These are phyloP conservation scores for Montipora foliosa DNA, from an alignment of 64 coral and sea anemone species.

Conservation along the genomic window DNA sequence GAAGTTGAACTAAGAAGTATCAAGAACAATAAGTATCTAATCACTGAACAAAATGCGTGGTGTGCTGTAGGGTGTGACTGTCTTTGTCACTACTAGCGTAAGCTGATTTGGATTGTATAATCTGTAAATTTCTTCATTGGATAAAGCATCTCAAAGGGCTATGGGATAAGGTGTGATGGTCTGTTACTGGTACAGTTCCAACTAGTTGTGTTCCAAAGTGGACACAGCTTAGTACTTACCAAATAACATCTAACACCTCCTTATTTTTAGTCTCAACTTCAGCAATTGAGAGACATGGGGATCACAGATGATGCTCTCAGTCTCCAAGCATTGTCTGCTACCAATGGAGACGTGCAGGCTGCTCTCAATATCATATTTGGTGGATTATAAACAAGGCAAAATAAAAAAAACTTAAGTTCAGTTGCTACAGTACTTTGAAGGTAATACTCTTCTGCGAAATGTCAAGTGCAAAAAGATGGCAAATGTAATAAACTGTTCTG, in stretches of 20 bases:
- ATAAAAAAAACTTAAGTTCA: neutral
- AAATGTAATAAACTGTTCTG: neutral
- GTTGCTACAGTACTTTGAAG: neutral
- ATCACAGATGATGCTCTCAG: constrained; percentile 88
- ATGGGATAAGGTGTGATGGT: no score
- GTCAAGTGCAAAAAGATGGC: neutral
- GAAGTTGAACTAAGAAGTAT: no score
- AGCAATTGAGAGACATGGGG: constrained; percentile 88
- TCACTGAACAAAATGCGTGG: no score
- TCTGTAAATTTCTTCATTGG: no score
- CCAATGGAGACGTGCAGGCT: constrained; percentile 85
- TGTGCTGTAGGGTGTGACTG: no score
- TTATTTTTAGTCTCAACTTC: constrained; percentile 70
- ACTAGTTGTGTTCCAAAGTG: no score
- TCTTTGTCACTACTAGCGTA: no score
- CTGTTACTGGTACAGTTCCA: no score
- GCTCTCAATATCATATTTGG: constrained; percentile 89
- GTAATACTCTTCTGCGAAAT: neutral
- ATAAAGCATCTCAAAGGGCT: no score
- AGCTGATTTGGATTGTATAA: no score
- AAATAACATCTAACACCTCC: neutral
- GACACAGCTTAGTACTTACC: no score
- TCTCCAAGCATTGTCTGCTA: constrained; percentile 80
- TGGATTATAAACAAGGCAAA: constrained; percentile 2
- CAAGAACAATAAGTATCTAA: no score